Evolutionary conservation across 2,797 vertebrate species (phyloP), one percentile per base, ranked within the genome.

Genomic region (Chelon auratus): DNA sequence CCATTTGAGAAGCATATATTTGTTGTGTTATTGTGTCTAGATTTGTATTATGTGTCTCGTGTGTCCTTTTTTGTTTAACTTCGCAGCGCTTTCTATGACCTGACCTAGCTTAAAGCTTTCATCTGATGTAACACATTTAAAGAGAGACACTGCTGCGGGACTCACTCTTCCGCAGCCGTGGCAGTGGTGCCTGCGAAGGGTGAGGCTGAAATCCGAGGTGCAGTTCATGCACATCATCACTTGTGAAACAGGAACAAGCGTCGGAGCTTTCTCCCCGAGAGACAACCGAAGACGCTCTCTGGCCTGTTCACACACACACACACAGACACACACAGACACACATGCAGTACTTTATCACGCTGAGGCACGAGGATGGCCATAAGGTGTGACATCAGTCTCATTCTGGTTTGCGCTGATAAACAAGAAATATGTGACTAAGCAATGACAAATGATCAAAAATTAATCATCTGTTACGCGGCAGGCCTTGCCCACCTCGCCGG

Each of bases 211-310:
- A 84, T 98, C 97, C 37, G 96, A 95, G 50, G 96, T 96, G 36
- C 98, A 99, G 91, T 96, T 98, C 97, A 99, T 99, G 86, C 98
- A 99, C 96, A 98, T 97, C 94, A 96, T 94, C 72, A 95, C 96
- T 1, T 98, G 96, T 3, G 97, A 96, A 82, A 96, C 95, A 0
- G 97, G 96, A 77, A 97, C 95, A 75, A 97, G 91, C 0, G 96
- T 96, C 9, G 98, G 97, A 33, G 97, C 96, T 64, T 96, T 96
- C 85, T 97, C 96, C 43, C 98, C 98, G 0, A 99, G 91, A 79
- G 93, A 91, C 80, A 94, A 90, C 61, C 94, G 94, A 68, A 95
- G 85, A 59, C 91, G 92, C 87, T 97, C 95, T 62, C 95, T 92
- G 76, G 94, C 81, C 97, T 94, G 79, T 12, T 45, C 17, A 83